phyloP scores from a whole-genome alignment of 1,140 invertebrate genomes.

The Bombus superbus region DNA sequence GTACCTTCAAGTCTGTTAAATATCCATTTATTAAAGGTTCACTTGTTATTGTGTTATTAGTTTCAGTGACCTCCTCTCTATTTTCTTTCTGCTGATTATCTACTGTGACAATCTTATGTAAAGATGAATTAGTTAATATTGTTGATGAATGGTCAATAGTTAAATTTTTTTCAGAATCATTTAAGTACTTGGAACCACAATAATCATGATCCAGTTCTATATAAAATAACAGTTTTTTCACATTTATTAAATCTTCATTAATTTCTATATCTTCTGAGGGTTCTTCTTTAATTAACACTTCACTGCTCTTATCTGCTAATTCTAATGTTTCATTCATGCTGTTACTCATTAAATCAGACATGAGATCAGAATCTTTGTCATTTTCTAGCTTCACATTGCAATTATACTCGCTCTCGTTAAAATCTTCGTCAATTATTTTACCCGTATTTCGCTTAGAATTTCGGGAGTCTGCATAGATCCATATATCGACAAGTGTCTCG shows the following conservation, averaged over 20 bases:
- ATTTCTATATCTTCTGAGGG: background rate
- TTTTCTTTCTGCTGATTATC: background rate
- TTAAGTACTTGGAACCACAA: conserved; percentile 13
- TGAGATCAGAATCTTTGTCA: background rate
- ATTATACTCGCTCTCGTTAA: background rate
- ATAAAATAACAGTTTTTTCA: background rate
- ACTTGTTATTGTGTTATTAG: background rate
- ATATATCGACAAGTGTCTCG: conserved; percentile 90
- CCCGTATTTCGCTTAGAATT: conserved; percentile 1
- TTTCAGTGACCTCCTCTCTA: too few species aligned
- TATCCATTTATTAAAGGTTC: background rate
- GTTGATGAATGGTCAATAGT: conserved; percentile 68
- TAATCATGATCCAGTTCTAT: conserved; percentile 68
- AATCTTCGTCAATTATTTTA: background rate
- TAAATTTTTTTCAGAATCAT: conserved; percentile 68
- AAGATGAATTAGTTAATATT: background rate
- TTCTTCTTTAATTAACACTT: background rate
- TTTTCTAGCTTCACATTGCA: conserved; percentile 9
- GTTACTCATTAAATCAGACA: background rate
- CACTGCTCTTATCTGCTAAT: background rate
- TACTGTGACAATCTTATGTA: background rate
- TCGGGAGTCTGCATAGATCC: conserved; percentile 81
- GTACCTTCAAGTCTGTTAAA: background rate
- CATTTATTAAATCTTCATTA: background rate
- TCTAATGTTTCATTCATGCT: background rate